Conservation (phyloP, 2,113 vertebrate species). For the Elaphurus davidianus region DNA sequence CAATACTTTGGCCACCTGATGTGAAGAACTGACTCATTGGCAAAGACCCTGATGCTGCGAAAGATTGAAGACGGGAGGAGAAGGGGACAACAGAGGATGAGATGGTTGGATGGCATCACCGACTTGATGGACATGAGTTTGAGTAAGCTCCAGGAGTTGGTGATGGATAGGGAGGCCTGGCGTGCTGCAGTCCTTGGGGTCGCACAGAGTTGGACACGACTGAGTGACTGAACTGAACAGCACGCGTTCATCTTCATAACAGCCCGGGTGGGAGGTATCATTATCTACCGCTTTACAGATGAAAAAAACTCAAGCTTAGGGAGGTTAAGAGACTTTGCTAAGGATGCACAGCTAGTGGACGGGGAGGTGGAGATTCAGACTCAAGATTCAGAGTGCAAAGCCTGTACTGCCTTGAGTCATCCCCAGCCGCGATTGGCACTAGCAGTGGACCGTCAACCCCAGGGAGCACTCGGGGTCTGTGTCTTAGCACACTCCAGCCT, state of each 20-base stretch:
- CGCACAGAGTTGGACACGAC: rapidly evolving
- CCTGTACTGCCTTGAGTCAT: not conserved
- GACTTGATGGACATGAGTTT: not conserved
- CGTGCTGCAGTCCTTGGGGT: not conserved
- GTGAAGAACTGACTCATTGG: not conserved
- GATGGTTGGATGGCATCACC: not conserved
- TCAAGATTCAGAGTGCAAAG: not conserved
- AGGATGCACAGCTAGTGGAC: not conserved
- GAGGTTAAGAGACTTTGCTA: not conserved
- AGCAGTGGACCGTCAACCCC: not conserved
- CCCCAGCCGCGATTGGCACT: not conserved
- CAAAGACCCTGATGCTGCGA: not conserved
- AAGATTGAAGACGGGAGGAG: not conserved
- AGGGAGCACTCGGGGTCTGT: not conserved
- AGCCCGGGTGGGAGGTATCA: not conserved
- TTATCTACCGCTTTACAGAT: not conserved
- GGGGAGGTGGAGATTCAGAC: not conserved
- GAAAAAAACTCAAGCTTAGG: not conserved
- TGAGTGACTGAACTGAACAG: not conserved
- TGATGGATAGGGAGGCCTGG: not conserved
- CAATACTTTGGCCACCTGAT: not conserved
- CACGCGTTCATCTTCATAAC: not conserved
- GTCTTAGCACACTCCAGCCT: not conserved
- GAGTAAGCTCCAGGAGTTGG: not conserved
- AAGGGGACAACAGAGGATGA: not conserved